Percentiles rank a stretch among this genome's conserved stretches.
phyloP scores from a whole-genome alignment of 2,888 invertebrate species.

The Polietes domitor region DNA sequence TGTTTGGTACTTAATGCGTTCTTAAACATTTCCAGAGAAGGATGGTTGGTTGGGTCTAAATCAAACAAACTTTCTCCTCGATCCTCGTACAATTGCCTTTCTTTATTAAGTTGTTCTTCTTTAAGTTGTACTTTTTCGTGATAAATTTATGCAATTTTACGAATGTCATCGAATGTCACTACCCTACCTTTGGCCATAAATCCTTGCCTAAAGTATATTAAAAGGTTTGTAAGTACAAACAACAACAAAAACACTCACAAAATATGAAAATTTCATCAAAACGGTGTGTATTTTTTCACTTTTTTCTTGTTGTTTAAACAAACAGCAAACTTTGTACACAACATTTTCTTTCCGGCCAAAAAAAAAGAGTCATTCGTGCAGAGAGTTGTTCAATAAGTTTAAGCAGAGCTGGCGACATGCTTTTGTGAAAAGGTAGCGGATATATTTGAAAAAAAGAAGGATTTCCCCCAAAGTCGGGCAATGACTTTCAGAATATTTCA shows the following conservation, averaged over 20 bases:
- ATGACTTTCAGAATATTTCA: too few relatives aligned
- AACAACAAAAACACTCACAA: not conserved
- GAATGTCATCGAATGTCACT: not conserved
- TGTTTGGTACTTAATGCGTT: too few relatives aligned
- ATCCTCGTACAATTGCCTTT: not conserved
- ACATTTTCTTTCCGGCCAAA: not conserved
- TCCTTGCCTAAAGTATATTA: constrained; percentile 3
- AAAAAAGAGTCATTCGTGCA: constrained; percentile 13
- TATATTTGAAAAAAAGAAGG: too few relatives aligned
- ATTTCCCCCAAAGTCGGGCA: too few relatives aligned
- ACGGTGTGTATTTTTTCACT: not conserved
- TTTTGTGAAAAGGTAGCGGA: not conserved
- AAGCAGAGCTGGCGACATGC: not conserved
- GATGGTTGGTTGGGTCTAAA: too few relatives aligned
- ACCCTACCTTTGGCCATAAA: not conserved
- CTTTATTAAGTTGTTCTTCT: not conserved
- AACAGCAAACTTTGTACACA: constrained; percentile 21
- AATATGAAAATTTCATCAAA: constrained; percentile 4
- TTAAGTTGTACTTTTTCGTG: not conserved
- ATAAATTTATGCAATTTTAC: not conserved
- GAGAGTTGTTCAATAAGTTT: constrained; percentile 14
- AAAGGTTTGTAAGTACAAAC: constrained; percentile 1
- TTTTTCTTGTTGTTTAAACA: constrained; percentile 6
- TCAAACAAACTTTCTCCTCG: not conserved
- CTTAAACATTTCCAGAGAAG: too few relatives aligned